Base-by-base conservation (phyloP, 2,888 invertebrate genomes). In the Meloe dianella region DNA sequence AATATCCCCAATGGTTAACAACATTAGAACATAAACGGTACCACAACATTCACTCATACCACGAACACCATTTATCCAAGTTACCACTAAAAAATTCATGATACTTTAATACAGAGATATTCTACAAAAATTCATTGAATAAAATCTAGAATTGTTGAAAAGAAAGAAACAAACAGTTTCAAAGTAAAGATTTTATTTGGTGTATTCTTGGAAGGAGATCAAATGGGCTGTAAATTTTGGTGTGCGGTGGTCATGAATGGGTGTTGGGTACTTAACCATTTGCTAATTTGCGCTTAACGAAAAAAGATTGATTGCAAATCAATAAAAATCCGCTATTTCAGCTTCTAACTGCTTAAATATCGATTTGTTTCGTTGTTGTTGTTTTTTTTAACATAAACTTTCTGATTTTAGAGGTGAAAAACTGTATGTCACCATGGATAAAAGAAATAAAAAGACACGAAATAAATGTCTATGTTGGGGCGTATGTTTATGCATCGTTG, bases 391-490 rank as follows among this genome's bases (percentile, higher is more conserved):
- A 24, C 17, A 30, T 12, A 6, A 8, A 9, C 10, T 32, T 14
- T 78, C 80, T 77, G 74, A 75, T 79, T 80, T 89, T 88, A 92
- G 93, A 83, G 92, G 93, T 64, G 93, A 93, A 83, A 93, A 93
- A 81, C 83, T 93, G 64, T 93, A 92, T 80, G 91, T 93, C 67
- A 93, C 93, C 14, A 92, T 92, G 79, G 93, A 93, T 83, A 92
- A 92, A 80, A 86, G 92, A 63, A 89, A 89, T 57, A 89, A 89
- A 80, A 89, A 89, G 78, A 87, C 89, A 65, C 89, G 90, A 79
- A 89, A 89, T 73, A 86, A 87, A 79, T 86, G 87, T 75, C 80
- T 87, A 24, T 92, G 92, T 81, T 92, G 92, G 91, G 88, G 89
- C 30, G 85, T 91, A 63, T 88, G 91, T 69, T 85, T 90, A 47